A percentile compares a stretch with the other conserved stretches of the same genome.
These are phyloP conservation scores for Gambelia wislizenii DNA, from an alignment of 2,797 vertebrate genomes.

Conservation along the genomic window DNA sequence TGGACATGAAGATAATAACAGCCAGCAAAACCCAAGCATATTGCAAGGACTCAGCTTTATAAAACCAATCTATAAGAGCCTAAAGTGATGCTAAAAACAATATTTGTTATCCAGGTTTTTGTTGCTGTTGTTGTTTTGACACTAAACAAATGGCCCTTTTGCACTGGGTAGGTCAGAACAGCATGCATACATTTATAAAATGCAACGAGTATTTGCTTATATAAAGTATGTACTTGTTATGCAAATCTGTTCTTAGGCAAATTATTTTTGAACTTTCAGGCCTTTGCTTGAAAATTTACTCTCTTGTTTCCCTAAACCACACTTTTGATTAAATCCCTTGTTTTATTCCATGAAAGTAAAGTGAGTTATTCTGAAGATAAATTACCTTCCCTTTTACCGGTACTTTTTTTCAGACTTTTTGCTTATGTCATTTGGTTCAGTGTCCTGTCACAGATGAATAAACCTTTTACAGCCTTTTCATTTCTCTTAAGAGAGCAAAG, in stretches of 20 bases:
- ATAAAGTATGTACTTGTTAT: background rate
- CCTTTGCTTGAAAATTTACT: slow-evolving; percentile 6
- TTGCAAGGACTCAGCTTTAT: no score
- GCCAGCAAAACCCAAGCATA: no score
- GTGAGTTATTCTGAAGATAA: background rate
- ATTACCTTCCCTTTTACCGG: background rate
- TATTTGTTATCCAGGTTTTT: no score
- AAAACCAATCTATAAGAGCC: no score
- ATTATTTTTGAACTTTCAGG: slow-evolving; percentile 18
- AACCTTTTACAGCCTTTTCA: slow-evolving; percentile 36
- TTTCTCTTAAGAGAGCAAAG: slow-evolving; percentile 48
- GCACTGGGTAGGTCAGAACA: background rate
- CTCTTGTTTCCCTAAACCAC: slow-evolving; percentile 7
- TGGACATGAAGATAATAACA: no score
- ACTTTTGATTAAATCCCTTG: slow-evolving; percentile 50
- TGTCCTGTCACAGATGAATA: slow-evolving; percentile 9
- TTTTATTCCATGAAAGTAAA: background rate
- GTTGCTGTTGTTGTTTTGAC: no score
- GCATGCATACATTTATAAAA: background rate
- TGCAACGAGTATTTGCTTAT: background rate
- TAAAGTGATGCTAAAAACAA: no score
- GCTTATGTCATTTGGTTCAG: slow-evolving; percentile 31
- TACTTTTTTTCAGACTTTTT: slow-evolving; percentile 50
- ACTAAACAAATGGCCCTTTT: background rate
- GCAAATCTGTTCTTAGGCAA: background rate